phyloP scores from a whole-genome alignment of 1,140 invertebrate species.

The Ylistrum balloti region DNA sequence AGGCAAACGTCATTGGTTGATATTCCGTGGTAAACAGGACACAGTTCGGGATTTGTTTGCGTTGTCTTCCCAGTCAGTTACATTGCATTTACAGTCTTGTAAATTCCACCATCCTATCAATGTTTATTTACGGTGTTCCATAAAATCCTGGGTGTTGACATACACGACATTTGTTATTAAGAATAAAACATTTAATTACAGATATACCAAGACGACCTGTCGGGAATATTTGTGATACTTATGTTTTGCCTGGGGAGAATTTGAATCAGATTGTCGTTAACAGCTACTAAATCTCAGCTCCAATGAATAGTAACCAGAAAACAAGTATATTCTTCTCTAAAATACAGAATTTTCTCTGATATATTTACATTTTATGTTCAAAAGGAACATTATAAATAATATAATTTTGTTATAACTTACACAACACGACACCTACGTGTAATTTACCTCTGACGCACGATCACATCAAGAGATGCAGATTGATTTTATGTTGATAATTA shows the following conservation, averaged over 20 bases:
- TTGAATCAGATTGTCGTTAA: not conserved
- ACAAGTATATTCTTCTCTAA: too few species aligned
- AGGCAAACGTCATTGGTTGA: not conserved
- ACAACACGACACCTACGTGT: too few species aligned
- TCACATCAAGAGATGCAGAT: too few species aligned
- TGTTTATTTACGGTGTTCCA: not conserved
- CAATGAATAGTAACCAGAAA: not conserved
- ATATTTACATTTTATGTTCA: too few species aligned
- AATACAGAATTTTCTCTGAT: too few species aligned
- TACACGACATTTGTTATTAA: not conserved
- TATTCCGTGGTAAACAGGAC: not conserved
- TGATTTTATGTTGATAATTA: too few species aligned
- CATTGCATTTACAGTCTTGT: not conserved
- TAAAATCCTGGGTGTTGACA: not conserved
- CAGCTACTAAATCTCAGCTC: not conserved
- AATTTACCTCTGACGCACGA: too few species aligned
- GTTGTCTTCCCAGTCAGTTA: not conserved
- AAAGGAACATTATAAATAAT: too few species aligned
- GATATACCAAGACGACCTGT: not conserved
- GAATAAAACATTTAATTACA: not conserved
- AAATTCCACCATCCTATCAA: not conserved
- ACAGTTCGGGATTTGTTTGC: not conserved
- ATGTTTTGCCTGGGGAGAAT: not conserved
- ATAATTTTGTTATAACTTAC: too few species aligned
- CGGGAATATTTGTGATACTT: not conserved